A percentile compares a stretch with the other conserved stretches of the same genome.
Conservation (phyloP, 1,140 invertebrate genomes). For the Drosophila mauritiana region DNA sequence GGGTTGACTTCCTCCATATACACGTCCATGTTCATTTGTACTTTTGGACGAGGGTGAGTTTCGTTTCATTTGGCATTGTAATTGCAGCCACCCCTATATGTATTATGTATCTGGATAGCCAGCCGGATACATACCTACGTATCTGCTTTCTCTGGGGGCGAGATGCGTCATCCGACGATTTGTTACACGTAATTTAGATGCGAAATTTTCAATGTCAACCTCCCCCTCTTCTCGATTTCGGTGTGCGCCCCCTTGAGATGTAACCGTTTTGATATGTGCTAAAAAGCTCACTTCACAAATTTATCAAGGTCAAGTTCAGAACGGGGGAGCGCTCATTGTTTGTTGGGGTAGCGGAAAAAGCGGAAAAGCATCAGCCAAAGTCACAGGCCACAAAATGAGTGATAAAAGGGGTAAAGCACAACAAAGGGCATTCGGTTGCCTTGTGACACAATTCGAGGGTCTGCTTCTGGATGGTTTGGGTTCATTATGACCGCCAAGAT, state of each 20-base stretch:
- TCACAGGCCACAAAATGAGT: slow-evolving; percentile 46
- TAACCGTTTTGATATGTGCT: slow-evolving; percentile 79
- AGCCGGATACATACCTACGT: slow-evolving; percentile 14
- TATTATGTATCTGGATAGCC: slow-evolving; percentile 8
- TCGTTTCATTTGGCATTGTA: slow-evolving; percentile 45
- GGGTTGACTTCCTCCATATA: slow-evolving; percentile 62
- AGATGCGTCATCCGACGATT: slow-evolving; percentile 74
- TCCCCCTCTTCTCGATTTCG: background rate
- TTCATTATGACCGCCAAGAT: slow-evolving; percentile 16
- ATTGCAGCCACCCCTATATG: slow-evolving; percentile 70
- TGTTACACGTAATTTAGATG: slow-evolving; percentile 73
- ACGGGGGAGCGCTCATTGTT: slow-evolving; percentile 58
- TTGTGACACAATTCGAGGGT: slow-evolving; percentile 58
- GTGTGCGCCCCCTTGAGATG: slow-evolving; percentile 70
- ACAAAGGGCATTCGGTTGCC: slow-evolving; percentile 38
- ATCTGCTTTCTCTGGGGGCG: slow-evolving; percentile 13
- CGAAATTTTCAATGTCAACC: slow-evolving; percentile 78
- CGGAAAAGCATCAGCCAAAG: slow-evolving; percentile 27
- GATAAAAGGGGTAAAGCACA: slow-evolving; percentile 47
- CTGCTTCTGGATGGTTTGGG: slow-evolving; percentile 1
- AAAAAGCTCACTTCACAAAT: slow-evolving; percentile 80
- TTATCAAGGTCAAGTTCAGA: slow-evolving; percentile 83
- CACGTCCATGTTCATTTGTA: background rate
- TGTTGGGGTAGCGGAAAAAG: slow-evolving; percentile 67
- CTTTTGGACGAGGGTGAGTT: slow-evolving; percentile 58